phyloP scores from a whole-genome alignment of 2,888 invertebrate genomes.

The Dermolepida albohirtum region DNA sequence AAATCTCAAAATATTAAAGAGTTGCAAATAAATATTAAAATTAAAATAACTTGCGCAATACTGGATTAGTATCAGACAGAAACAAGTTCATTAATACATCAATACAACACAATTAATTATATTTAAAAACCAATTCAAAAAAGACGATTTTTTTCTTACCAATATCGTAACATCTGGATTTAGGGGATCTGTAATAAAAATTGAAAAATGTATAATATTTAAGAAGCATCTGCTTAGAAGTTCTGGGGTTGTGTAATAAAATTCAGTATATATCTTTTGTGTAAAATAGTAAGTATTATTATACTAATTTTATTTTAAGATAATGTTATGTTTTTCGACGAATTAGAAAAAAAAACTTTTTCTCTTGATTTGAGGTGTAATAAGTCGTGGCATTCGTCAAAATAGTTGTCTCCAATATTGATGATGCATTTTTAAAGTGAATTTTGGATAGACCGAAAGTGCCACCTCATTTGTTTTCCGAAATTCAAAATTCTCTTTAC shows the following conservation, averaged over 20 bases:
- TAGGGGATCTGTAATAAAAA: constrained; percentile 35
- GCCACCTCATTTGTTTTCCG: too few relatives aligned
- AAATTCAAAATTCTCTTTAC: too few relatives aligned
- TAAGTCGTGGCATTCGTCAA: too few relatives aligned
- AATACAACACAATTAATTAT: constrained; percentile 12
- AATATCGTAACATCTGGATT: constrained; percentile 33
- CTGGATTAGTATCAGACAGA: constrained; percentile 25
- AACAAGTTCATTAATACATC: constrained; percentile 10
- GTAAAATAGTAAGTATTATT: too few relatives aligned
- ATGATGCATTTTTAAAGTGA: too few relatives aligned
- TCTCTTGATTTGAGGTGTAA: too few relatives aligned
- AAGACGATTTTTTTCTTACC: constrained; percentile 32
- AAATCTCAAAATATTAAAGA: constrained; percentile 7
- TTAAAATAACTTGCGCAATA: constrained; percentile 32
- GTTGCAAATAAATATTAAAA: constrained; percentile 1
- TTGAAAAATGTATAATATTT: background rate
- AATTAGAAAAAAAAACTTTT: too few relatives aligned
- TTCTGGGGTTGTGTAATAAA: background rate
- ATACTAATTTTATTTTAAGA: too few relatives aligned
- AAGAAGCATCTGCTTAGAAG: background rate
- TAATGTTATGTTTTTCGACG: too few relatives aligned
- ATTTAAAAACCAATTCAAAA: background rate
- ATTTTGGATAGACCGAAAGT: too few relatives aligned
- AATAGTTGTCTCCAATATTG: too few relatives aligned
- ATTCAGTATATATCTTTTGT: too few relatives aligned